Base-by-base conservation (phyloP, 2,113 vertebrate species). In the Hippocampus barbouri region DNA sequence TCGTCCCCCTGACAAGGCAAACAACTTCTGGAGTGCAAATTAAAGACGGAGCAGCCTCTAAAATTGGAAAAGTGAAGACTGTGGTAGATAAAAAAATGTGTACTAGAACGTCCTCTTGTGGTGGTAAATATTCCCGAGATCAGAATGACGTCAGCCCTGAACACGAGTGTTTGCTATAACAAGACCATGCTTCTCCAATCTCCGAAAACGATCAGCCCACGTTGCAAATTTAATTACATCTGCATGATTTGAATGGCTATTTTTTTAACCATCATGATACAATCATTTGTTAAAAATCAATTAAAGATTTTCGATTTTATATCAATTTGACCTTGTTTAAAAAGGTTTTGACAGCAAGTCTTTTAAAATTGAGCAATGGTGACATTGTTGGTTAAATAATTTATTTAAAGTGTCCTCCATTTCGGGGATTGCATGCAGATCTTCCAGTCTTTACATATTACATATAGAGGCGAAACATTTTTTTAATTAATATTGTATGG, bases 1-100 rank as follows among this genome's bases (percentile, higher is more conserved):
- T 91, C 91, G 88, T 81, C 79, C 85, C 79, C 75, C 70, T 84
- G 83, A 86, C 83, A 87, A 86, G 84, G 88, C 86, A 92, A 92
- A 91, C 87, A 88, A 85, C 79, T 88, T 87, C 68, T 81, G 79
- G 81, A 83, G 85, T 74, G 66, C 66, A 89, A 85, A 83, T 82
- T 85, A 79, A 62, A 76, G 74, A 75, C 21, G 74, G 71, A 61
- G 83, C 64, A 61, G 27, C 2, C 34, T 25, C 54, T 10, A n/a
- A 38, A 7, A 59, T 14, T 25, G 56, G 47, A 18, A 51, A 51
- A 51, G 34, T 18, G 1, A 16, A 49, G 47, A 49, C 47, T 6
- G 47, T 18, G 47, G 47, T 20, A 51, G 47, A 16, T 51, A 18
- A 86, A 81, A 81, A 25, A 72, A 15, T 40, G 69, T 81, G 76